These are phyloP conservation scores for Romanomermis culicivorax DNA, from an alignment of 2,888 invertebrate genomes.

Conservation along the genomic window DNA sequence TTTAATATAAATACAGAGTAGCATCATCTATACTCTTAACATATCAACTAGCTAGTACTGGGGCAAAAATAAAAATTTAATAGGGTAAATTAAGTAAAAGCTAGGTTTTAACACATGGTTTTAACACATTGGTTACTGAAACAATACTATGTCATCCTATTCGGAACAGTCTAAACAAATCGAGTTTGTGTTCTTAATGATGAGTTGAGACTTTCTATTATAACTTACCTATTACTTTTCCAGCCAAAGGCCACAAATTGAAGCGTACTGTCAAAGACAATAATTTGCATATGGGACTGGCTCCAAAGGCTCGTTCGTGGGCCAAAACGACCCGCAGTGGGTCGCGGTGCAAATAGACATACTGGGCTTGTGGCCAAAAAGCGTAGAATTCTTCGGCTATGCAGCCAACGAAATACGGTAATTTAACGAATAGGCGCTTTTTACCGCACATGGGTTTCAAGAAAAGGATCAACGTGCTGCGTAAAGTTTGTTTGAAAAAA, in stretches of 20 bases:
- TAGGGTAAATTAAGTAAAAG: too few species aligned
- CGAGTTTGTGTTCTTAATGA: too few species aligned
- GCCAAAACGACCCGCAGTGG: background rate
- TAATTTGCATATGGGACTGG: background rate
- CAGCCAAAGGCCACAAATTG: background rate
- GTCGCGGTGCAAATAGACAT: background rate
- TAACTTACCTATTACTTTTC: background rate
- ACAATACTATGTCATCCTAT: too few species aligned
- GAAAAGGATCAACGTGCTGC: background rate
- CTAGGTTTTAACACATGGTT: too few species aligned
- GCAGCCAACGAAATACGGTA: background rate
- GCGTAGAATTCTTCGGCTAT: background rate
- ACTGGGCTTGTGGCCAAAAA: background rate
- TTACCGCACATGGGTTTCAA: background rate
- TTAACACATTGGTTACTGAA: too few species aligned
- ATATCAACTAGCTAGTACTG: too few species aligned
- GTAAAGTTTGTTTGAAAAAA: background rate
- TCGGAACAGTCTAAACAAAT: too few species aligned
- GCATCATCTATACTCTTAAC: too few species aligned
- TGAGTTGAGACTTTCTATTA: too few species aligned
- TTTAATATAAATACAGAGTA: too few species aligned
- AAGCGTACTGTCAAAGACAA: background rate
- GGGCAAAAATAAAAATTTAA: too few species aligned
- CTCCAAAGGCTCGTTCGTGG: background rate
- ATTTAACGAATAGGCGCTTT: background rate